A percentile compares a stretch with the other conserved stretches of the same genome.
These are phyloP conservation scores for Leiothrix lutea DNA, from an alignment of 2,113 vertebrate species.

Conservation along the genomic window DNA sequence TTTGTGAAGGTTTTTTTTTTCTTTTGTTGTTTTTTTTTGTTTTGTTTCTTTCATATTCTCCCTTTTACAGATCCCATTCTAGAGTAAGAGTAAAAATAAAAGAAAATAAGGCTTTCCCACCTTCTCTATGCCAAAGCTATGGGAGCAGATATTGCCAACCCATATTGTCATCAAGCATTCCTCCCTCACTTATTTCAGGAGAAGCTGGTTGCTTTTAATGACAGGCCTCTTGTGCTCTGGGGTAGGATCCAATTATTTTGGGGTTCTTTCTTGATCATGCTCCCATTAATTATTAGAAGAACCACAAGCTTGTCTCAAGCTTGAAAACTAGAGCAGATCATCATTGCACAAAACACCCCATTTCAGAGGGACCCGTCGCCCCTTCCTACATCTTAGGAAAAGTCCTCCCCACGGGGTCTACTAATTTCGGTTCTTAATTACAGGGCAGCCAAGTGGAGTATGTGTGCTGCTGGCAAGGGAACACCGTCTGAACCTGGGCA, in stretches of 20 bases:
- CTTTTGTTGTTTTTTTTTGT: background rate
- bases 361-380: conserved; percentile 34
- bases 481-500: conserved; percentile 96
- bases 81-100: conserved; percentile 49
- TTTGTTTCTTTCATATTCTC: conserved; percentile 47
- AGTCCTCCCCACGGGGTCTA: conserved; percentile 28
- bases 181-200: conserved; percentile 59
- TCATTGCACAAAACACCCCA: conserved; percentile 77
- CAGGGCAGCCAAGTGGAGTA: conserved; percentile 98
- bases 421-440: conserved; percentile 82
- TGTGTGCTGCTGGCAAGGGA: conserved; percentile 92
- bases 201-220: conserved; percentile 71
- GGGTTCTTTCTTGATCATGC: conserved; percentile 67
- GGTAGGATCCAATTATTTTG: conserved; percentile 70
- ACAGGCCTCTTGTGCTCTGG: conserved; percentile 75
- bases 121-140: conserved; percentile 76
- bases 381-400: conserved; percentile 21
- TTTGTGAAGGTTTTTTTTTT: background rate
- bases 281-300: conserved; percentile 70
- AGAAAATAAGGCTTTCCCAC: conserved; percentile 61
- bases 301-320: conserved; percentile 77
- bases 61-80: conserved; percentile 64
- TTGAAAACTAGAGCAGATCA: conserved; percentile 75
- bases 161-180: conserved; percentile 79
- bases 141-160: conserved; percentile 75